Evolutionary conservation across 2,888 invertebrate genomes (phyloP), one percentile per base, ranked within the genome.

Genomic region (Agrotis clavis): DNA sequence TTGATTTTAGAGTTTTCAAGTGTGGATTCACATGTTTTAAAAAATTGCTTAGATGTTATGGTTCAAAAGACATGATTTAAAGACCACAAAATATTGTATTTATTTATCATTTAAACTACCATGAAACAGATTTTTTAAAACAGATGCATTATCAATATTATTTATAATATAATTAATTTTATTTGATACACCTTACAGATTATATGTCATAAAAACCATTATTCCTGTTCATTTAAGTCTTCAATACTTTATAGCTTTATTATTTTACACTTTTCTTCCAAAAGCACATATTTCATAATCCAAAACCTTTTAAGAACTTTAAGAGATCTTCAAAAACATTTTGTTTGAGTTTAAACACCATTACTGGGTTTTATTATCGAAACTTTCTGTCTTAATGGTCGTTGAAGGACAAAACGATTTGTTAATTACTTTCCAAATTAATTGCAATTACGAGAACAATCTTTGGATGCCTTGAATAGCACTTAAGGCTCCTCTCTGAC

Each of bases 401-500:
- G 67, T 79, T 79, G 62, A 79, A 81, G 69, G 65, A 75, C 80
- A 65, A 62, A 72, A 80, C 71, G 80, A 75, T 75, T 71, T 75
- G 83, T 72, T 81, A 81, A 81, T 81, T 71, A 75, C 80, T 79
- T 79, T 75, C 25, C 67, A 79, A 80, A 83, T 77, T 81, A 72
- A 77, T 83, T 83, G 69, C 75, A 62, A 75, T 57, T 65, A 53
- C 51, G 53, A 47, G 50, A 63, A 74, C 60, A 70, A 63, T 80
- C 61, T 68, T 67, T n/a, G 16, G 25, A 65, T 61, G n/a, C 45
- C 25, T 57, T 61, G 19, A 77, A 54, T 66, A 35, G 9, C 35
- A 35, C 35, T 35, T 35, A 35, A 35, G 35, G 35, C 35, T 35
- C 35, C 1, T 35, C 35, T 35, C 7, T 7, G 35, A 35, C 7